Percentiles rank a stretch among this genome's conserved stretches.
phyloP scores from a whole-genome alignment of 2,888 invertebrate species.

The Acrocera orbiculus region DNA sequence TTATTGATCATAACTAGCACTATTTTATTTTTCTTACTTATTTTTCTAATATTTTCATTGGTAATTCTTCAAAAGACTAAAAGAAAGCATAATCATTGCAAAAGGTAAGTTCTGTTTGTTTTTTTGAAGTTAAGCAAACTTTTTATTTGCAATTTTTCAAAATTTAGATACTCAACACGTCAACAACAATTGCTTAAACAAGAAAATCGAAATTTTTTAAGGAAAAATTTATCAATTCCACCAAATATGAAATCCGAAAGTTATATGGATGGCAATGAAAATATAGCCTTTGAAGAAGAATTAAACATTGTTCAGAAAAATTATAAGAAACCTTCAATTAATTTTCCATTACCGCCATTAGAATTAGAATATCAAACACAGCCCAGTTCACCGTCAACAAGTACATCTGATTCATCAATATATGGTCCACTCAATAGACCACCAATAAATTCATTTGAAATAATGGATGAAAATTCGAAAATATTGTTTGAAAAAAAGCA shows the following conservation, averaged over 20 bases:
- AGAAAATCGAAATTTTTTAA: too few species aligned
- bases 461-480: constrained; percentile 26
- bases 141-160: too few species aligned
- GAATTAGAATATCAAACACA: constrained; percentile 24
- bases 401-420: constrained; percentile 31
- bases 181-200: too few species aligned
- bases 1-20: constrained; percentile 24
- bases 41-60: constrained; percentile 24
- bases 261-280: too few species aligned
- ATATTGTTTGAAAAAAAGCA: constrained; percentile 22
- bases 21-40: constrained; percentile 23
- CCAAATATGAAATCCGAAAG: too few species aligned
- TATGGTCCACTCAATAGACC: constrained; percentile 30
- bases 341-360: constrained; percentile 16
- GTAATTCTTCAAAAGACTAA: constrained; percentile 24
- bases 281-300: constrained; percentile 24
- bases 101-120: constrained; percentile 19
- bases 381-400: too few species aligned
- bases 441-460: constrained; percentile 24
- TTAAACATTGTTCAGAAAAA: constrained; percentile 12
- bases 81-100: constrained; percentile 15
- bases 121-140: too few species aligned
- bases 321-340: constrained; percentile 11
- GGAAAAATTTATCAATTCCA: too few species aligned
- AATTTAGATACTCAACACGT: too few species aligned